Base-by-base conservation (phyloP, 2,113 vertebrate species). In the Macaca mulatta region DNA sequence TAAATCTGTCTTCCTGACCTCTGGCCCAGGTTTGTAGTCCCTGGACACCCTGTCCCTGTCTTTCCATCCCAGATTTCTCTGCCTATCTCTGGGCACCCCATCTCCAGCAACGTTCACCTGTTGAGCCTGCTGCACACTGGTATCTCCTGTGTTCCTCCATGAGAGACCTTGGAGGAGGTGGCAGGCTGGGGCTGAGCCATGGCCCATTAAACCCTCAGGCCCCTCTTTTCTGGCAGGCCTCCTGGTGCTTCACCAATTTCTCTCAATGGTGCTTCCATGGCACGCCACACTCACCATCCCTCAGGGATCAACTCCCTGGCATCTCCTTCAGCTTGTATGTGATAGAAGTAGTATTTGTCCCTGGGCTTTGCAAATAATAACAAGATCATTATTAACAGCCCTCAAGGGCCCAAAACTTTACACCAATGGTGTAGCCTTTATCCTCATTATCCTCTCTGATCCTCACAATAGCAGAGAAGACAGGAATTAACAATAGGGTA, bases 281-380 rank as follows among this genome's bases (percentile, higher is more conserved):
- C 8, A 50, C 17, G 11, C 38, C 4, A 20, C 6, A 75, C 8
- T 23, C 48, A 89, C 27, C 69, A 59, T 83, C 70, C 74, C 85
- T 91, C 91, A 69, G 67, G 45, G 59, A 86, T 78, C 52, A 61
- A 79, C 52, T 93, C 17, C 67, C 25, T 82, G 74, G 38, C 48
- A 79, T 91, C 72, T 69, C 45, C 32, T 43, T 48, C 27, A 61
- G 20, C 35, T 48, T 38, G 30, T n/a, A 30, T 35, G 45, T 77
- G 48, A 43, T 11, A 18, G 35, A 25, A 1, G 30, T 40, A 52
- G 48, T 27, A 32, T 70, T 85, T 81, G 12, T 81, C 82, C 64
- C 50, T n/a, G 50, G 43, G 64, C 75, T 95, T 95, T 55, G 32
- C 35, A 69, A 78, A 67, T 91, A 95, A 93, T 89, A 57, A 94